Evolutionary conservation across 2,797 vertebrate genomes (phyloP).

Genomic region (Cirrhinus mrigala): DNA sequence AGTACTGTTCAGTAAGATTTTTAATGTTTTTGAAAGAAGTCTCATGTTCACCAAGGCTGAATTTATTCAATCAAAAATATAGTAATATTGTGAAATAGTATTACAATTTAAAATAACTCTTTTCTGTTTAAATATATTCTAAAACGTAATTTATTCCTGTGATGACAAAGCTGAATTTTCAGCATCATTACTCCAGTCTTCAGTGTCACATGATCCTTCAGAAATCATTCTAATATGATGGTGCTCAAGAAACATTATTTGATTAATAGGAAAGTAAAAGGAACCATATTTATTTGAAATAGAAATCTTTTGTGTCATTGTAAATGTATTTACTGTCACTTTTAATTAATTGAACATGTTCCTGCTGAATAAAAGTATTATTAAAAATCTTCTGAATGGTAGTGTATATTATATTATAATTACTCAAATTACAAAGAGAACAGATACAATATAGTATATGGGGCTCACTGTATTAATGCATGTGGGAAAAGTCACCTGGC

Average conservation of each 20-base stretch:
- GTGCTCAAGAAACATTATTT: not conserved
- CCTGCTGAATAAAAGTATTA: not conserved
- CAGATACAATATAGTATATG: not conserved
- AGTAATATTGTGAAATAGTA: not conserved
- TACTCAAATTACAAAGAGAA: not conserved
- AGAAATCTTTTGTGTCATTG: not conserved
- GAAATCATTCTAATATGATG: not conserved
- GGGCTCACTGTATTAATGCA: not conserved
- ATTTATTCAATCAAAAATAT: not conserved
- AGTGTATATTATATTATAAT: not conserved
- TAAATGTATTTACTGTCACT: not conserved
- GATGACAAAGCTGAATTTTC: not conserved
- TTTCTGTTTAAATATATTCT: not conserved
- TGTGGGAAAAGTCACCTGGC: conserved; percentile 49
- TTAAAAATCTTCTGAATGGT: not conserved
- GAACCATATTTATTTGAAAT: not conserved
- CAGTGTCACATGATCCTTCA: not conserved
- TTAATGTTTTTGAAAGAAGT: not conserved
- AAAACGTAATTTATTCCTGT: not conserved
- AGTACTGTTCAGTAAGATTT: not conserved
- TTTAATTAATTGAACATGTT: not conserved
- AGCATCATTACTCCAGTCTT: not conserved
- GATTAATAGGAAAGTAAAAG: not conserved
- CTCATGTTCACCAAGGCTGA: not conserved
- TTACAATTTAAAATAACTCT: not conserved